Evolutionary conservation across 2,888 invertebrate genomes (phyloP).

Genomic region (Cephus runcator): DNA sequence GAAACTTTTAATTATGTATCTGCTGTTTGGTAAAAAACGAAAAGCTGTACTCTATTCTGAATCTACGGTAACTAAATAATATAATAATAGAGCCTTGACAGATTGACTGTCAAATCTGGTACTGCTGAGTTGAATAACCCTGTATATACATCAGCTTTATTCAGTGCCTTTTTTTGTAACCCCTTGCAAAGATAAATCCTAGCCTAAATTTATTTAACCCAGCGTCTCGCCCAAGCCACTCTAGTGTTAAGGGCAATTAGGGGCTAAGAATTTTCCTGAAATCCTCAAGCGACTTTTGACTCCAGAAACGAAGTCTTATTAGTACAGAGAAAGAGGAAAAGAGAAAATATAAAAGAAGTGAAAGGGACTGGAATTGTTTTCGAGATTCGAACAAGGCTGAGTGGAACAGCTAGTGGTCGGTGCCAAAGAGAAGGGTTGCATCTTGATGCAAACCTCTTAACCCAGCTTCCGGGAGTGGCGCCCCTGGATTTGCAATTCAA

Average conservation of each 20-base stretch:
- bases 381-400: background rate
- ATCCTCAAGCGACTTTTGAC: background rate
- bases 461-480: constrained; percentile 22
- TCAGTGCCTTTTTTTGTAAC: background rate
- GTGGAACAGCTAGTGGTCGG: background rate
- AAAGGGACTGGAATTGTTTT: background rate
- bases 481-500: constrained; percentile 30
- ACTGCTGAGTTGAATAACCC: background rate
- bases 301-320: background rate
- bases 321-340: background rate
- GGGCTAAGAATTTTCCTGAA: background rate
- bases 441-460: constrained; percentile 29
- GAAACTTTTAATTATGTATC: background rate
- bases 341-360: background rate
- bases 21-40: background rate
- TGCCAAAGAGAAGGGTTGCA: constrained; percentile 3
- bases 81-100: background rate
- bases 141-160: background rate
- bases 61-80: background rate
- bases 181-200: background rate
- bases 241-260: background rate
- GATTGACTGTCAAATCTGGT: background rate
- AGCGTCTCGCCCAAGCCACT: background rate
- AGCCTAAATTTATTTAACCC: background rate
- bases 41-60: background rate